Conservation (phyloP, 2,888 invertebrate species). For the Idaea aversata region DNA sequence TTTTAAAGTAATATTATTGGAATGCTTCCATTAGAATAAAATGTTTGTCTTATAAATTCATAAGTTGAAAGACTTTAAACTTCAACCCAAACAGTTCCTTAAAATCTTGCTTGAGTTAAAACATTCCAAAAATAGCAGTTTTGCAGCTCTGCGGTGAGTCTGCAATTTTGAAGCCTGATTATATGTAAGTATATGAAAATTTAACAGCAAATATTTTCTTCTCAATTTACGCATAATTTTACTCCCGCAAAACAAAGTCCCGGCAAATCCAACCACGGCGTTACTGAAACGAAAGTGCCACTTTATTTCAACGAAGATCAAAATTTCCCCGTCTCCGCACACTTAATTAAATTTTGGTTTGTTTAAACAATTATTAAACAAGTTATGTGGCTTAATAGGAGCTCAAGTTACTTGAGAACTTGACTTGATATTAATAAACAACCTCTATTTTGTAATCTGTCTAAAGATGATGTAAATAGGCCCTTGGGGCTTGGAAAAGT, state of each 20-base stretch:
- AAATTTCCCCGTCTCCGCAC: neutral
- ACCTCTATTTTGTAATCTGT: neutral
- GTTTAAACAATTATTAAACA: neutral
- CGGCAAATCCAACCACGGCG: neutral
- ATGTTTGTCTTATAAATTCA: too few relatives aligned
- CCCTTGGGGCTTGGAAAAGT: neutral
- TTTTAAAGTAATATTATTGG: too few relatives aligned
- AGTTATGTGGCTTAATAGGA: slow-evolving; percentile 1
- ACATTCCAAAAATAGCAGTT: too few relatives aligned
- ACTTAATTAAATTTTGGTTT: slow-evolving; percentile 1
- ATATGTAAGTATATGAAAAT: too few relatives aligned
- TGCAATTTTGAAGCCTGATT: too few relatives aligned
- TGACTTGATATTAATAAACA: too few relatives aligned
- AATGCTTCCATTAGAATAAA: too few relatives aligned
- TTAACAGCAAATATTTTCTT: neutral
- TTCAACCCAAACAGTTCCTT: too few relatives aligned
- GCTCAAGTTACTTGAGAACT: neutral
- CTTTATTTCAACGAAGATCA: neutral
- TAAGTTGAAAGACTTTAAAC: too few relatives aligned
- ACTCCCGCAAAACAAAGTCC: neutral
- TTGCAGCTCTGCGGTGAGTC: too few relatives aligned
- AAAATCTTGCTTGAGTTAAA: too few relatives aligned
- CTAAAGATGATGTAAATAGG: neutral
- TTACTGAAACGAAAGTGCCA: neutral
- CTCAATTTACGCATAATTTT: neutral